Base-by-base conservation (phyloP, 2,888 invertebrate genomes). In the Athalia cordata region DNA sequence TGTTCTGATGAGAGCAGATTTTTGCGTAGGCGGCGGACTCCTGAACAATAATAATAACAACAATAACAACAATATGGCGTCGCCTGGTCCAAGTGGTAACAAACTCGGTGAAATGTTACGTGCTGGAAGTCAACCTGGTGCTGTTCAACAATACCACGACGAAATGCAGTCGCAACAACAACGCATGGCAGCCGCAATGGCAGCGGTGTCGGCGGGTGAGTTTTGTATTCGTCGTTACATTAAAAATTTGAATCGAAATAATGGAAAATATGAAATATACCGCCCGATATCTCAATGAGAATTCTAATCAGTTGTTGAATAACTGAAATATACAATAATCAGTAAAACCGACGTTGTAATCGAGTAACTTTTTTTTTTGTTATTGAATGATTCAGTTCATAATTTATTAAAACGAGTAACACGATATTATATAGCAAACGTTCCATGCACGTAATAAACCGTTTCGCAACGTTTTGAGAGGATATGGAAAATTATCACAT, bases 1-100 rank as follows among this genome's bases (percentile, higher is more conserved):
- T 64, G 82, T 85, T 88, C 86, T 90, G 86, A 90, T 86, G 88
- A 84, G 89, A 89, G 91, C 87, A 88, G 90, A 90, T 85, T 90
- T 91, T 84, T 93, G 93, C 77, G 92, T 92, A 81, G 92, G 93
- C 79, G 93, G 94, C 80, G 94, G 94, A 88, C 93, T 91, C 88
- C 90, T 95, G 67, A 93, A 94, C 84, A 93, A 95, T 87, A 95
- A 95, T 87, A 93, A 93, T 87, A 93, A 92, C 86, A 94, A 93
- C 87, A 93, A 93, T 87, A 93, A 93, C 87, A 93, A 93, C 85
- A 90, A 89, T 82, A 91, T 90, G 87, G 89, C 91, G 50, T 91
- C 91, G 80, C 88, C 90, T 75, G 90, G 90, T 80, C 89, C 88
- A 78, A 90, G 89, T 79, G 87, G 88, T 79, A 90, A 88, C 84